Evolutionary conservation across 2,888 invertebrate genomes (phyloP).

Genomic region (Megamerina dolium): DNA sequence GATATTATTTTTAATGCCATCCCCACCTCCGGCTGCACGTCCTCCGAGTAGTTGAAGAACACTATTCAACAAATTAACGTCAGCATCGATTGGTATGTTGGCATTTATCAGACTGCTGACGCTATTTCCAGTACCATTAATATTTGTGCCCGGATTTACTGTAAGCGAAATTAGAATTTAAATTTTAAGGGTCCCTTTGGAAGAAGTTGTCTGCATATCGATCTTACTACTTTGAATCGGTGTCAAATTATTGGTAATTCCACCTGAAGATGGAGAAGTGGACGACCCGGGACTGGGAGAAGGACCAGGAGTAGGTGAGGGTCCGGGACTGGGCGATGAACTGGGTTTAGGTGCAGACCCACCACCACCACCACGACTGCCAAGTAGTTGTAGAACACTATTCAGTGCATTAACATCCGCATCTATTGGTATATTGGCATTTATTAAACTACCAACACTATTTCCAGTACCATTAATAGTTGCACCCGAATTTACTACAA

Average conservation of each 20-base stretch:
- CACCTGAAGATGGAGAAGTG: too few species aligned
- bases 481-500: neutral
- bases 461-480: slow-evolving; percentile 14
- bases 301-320: too few species aligned
- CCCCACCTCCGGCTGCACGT: neutral
- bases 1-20: neutral
- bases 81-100: slow-evolving; percentile 6
- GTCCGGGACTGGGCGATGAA: too few species aligned
- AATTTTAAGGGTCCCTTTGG: too few species aligned
- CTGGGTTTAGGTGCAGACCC: too few species aligned
- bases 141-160: slow-evolving; percentile 1
- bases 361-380: neutral
- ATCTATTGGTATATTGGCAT: slow-evolving; percentile 2
- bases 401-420: slow-evolving; percentile 4
- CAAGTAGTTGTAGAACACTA: neutral
- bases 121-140: slow-evolving; percentile 11
- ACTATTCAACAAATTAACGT: slow-evolving; percentile 11
- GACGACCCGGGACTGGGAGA: too few species aligned
- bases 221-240: slow-evolving; percentile 1
- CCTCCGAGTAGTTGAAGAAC: neutral
- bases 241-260: neutral
- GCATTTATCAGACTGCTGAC: slow-evolving; percentile 1
- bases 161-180: too few species aligned
- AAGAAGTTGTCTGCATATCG: too few species aligned
- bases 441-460: neutral